Conservation (phyloP, 2,113 vertebrate species). For the Hemicordylus capensis region DNA sequence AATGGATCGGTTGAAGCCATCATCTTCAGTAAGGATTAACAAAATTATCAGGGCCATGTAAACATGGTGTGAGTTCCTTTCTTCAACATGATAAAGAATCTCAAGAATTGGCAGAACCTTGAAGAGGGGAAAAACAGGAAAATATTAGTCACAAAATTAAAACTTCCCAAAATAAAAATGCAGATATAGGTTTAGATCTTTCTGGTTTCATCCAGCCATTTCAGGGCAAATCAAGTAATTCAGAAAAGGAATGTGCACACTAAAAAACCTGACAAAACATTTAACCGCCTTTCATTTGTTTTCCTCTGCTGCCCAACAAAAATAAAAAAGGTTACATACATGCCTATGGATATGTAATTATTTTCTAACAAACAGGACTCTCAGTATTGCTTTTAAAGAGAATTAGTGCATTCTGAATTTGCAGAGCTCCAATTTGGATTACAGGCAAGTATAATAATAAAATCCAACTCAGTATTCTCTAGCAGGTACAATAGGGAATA, state of each 20-base stretch:
- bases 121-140: constrained; percentile 5
- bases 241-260: background rate
- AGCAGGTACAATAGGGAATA: background rate
- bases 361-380: constrained; percentile 40
- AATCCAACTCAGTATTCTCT: background rate
- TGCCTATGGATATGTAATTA: constrained; percentile 38
- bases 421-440: background rate
- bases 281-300: constrained; percentile 46
- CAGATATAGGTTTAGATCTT: constrained; percentile 16
- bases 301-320: background rate
- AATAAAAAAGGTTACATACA: constrained; percentile 16
- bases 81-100: constrained; percentile 96
- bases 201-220: constrained; percentile 1
- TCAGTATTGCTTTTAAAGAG: constrained; percentile 16
- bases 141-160: constrained; percentile 15
- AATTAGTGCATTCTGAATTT: background rate
- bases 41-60: constrained; percentile 99
- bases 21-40: constrained; percentile 96
- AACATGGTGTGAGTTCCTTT: constrained; percentile 97
- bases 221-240: background rate
- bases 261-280: rapidly evolving
- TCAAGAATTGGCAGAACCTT: constrained; percentile 97
- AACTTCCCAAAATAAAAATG: background rate
- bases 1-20: constrained; percentile 95
- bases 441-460: constrained; percentile 4